phyloP scores from a whole-genome alignment of 1,140 invertebrate species.

The Anthonomus grandis region DNA sequence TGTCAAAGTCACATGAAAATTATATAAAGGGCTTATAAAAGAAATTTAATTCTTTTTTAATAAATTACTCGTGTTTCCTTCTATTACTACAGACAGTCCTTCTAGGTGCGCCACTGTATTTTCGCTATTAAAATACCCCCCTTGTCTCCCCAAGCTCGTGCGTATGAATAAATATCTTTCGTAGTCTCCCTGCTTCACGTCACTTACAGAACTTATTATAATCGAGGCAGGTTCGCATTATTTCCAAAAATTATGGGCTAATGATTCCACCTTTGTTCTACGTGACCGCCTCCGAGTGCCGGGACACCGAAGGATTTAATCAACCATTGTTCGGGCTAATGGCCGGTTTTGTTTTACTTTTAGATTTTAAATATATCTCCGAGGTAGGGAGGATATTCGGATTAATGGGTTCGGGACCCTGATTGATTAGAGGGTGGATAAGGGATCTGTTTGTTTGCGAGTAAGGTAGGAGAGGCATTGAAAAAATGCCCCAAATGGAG shows the following conservation, averaged over 20 bases:
- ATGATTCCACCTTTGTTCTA: constrained; percentile 14
- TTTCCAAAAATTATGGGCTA: constrained; percentile 26
- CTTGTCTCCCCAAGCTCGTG: constrained; percentile 3
- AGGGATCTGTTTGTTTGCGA: too few relatives aligned
- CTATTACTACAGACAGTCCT: too few relatives aligned
- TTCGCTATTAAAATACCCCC: neutral
- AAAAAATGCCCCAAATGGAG: too few relatives aligned
- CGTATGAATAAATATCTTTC: constrained; percentile 15
- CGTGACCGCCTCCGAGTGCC: constrained; percentile 6
- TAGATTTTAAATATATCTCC: constrained; percentile 14
- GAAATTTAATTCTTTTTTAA: too few relatives aligned
- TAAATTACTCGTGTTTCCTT: too few relatives aligned
- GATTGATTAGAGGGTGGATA: too few relatives aligned
- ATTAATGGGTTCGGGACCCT: neutral
- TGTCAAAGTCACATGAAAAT: too few relatives aligned
- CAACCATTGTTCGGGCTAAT: constrained; percentile 22
- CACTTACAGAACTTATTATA: constrained; percentile 23
- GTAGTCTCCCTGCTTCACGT: constrained; percentile 11
- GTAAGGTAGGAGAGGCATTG: too few relatives aligned
- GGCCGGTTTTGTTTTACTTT: constrained; percentile 11
- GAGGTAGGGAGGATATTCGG: neutral
- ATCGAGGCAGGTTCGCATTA: too few relatives aligned
- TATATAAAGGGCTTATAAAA: too few relatives aligned
- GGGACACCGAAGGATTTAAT: constrained; percentile 19
- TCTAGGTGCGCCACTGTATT: neutral